phyloP scores from a whole-genome alignment of 1,140 invertebrate genomes.

The Solenopsis invicta region DNA sequence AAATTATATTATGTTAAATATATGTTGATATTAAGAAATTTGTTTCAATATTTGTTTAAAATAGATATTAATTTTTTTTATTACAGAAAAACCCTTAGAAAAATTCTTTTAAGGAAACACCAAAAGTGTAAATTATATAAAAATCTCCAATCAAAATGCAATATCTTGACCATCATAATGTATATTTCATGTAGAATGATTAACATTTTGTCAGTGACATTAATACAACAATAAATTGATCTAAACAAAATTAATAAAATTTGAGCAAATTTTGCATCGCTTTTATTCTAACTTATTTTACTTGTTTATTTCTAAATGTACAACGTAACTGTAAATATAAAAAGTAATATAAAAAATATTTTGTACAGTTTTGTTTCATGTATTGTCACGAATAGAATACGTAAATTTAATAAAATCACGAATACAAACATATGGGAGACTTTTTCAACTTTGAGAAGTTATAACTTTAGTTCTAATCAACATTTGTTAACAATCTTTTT shows the following conservation, averaged over 20 bases:
- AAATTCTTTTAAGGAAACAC: not conserved
- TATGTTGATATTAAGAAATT: not conserved
- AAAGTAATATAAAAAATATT: not conserved
- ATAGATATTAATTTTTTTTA: constrained; percentile 2
- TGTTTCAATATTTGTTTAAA: not conserved
- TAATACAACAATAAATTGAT: not conserved
- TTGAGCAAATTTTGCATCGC: not conserved
- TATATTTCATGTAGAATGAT: not conserved
- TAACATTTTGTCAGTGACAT: not conserved
- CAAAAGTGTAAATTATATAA: not conserved
- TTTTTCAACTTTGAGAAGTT: no score
- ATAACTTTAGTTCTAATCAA: no score
- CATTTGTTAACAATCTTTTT: no score
- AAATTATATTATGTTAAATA: not conserved
- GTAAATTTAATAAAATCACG: not conserved
- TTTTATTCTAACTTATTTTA: not conserved
- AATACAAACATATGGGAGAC: not conserved
- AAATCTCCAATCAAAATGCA: not conserved
- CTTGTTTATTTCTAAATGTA: not conserved
- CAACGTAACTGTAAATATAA: not conserved
- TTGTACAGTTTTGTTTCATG: not conserved
- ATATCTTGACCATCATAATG: not conserved
- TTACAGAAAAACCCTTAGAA: not conserved
- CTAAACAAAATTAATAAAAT: not conserved
- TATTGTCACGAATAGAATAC: not conserved